Base-by-base conservation (phyloP, 23 tunicate species). In the Styela plicata region DNA sequence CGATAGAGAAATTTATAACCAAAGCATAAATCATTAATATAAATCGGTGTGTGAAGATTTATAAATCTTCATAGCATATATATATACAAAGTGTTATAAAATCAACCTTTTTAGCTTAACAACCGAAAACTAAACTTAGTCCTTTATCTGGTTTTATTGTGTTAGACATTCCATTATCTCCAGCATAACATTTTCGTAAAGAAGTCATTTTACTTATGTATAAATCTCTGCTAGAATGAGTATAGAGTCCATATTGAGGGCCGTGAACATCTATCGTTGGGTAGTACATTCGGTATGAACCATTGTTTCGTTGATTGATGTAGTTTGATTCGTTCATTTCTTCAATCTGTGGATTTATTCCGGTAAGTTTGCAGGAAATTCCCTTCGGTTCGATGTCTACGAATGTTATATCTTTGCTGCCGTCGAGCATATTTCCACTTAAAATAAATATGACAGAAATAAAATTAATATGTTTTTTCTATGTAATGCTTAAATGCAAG, bases 201-300 rank as follows among this genome's bases (percentile, higher is more conserved):
- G 88, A 83, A 13, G 71, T 26, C 62, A 79, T 84, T 37, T 89
- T 89, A 1, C 87, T 82, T 16, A 75, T 74, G 20, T 79, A 62
- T 3, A 86, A 85, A 36, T 89, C 94, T 35, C 67, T 74, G 28
- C 69, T 29, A 2, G 83, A 71, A 2, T 69, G 74, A 2, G 88
- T 89, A 82, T 89, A 89, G 19, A 89, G 79, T 30, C 94, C 94
- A 62, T 79, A 78, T n/a, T 79, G 69, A 30, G 53, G 94, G 36
- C 88, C 85, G 22, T 83, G 13, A 29, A 1, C 31, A 27, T 27
- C 16, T 23, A 62, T 23, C 0, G 19, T 17, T 44, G 57, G 57
- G 57, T 44, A 44, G 31, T 25, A 25, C 71, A 67, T 67, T 25
- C 71, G 71, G 22, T 25, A 67, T 16, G 31, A 25, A 0, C 31